Base-by-base conservation (phyloP, 1,140 invertebrate species). In the Carcinoscorpius rotundicauda region DNA sequence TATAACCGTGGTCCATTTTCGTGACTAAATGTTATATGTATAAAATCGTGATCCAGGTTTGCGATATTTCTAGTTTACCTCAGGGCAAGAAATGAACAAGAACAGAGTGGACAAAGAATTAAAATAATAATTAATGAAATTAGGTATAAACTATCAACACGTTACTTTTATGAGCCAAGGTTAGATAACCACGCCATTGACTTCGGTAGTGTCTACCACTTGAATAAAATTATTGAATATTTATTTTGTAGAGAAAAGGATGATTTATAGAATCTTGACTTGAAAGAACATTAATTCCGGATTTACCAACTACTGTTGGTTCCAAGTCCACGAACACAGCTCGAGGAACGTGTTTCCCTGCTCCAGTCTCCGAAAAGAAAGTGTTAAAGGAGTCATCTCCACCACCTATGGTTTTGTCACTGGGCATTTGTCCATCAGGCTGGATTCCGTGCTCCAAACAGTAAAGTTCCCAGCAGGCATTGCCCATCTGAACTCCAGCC, bases 391-490 rank as follows among this genome's bases (percentile, higher is more conserved):
- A 76, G 68, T 81, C 79, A 63, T 79, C 78, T 58, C 76, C 75
- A 4, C 74, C 76, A 10, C 70, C 70, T 48, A 71, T 59, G 5
- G 70, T 71, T 48, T 70, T 73, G 51, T 73, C 72, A n/a, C 69
- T 67, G 11, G 72, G 72, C 72, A 73, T 72, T 52, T 73, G 70
- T n/a, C 70, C 72, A 65, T 72, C 74, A 8, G 74, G 72, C 63
- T 77, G 69, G 56, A 72, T 72, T 52, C 74, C 74, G 64, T 77
- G 76, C 60, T 77, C 76, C 63, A 77, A 59, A 61, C 76, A 77
- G 62, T 78, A 90, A 1, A 90, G 75, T 73, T 91, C 88, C 88
- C 88, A 91, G 73, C 88, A 90, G 8, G 87, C 85, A 73, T 86
- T 89, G 58, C 85, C 88, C 66, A 90, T 84, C 79, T 91, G 88